phyloP scores from a whole-genome alignment of 2,113 vertebrate species.

The Hystrix cristata region DNA sequence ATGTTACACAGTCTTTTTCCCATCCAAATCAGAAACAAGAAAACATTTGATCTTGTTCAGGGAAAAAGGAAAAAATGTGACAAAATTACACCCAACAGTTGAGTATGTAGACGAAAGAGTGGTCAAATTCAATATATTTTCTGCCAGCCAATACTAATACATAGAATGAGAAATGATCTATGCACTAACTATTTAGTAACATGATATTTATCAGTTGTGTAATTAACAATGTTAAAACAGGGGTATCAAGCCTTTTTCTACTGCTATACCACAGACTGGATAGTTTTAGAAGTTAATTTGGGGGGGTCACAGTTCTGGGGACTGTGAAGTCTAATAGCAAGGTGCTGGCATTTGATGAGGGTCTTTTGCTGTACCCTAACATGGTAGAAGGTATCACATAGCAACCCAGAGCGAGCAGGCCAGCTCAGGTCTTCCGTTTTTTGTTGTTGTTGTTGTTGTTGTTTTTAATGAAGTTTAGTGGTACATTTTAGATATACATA shows the following conservation, averaged over 20 bases:
- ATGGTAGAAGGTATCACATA: background rate
- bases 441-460: too few species aligned
- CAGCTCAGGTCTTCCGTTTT: background rate
- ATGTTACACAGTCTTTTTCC: background rate
- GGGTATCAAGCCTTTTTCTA: background rate
- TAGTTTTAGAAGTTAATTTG: background rate
- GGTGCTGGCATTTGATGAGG: background rate
- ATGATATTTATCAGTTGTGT: background rate
- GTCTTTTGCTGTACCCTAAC: background rate
- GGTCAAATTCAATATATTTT: constrained; percentile 40
- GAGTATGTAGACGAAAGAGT: background rate
- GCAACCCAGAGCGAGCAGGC: background rate
- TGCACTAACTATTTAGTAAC: background rate
- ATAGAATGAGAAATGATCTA: background rate
- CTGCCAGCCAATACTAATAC: background rate
- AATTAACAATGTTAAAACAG: background rate
- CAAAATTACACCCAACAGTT: background rate
- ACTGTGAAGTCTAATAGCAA: background rate
- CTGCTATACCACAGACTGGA: background rate
- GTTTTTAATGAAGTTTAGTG: too few species aligned
- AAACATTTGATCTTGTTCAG: background rate
- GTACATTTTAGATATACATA: too few species aligned
- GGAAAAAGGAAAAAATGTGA: background rate
- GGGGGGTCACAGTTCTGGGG: background rate
- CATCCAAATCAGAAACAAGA: constrained; percentile 8